Conservation (phyloP, 23 tunicate genomes). For the Diplosoma virens region DNA sequence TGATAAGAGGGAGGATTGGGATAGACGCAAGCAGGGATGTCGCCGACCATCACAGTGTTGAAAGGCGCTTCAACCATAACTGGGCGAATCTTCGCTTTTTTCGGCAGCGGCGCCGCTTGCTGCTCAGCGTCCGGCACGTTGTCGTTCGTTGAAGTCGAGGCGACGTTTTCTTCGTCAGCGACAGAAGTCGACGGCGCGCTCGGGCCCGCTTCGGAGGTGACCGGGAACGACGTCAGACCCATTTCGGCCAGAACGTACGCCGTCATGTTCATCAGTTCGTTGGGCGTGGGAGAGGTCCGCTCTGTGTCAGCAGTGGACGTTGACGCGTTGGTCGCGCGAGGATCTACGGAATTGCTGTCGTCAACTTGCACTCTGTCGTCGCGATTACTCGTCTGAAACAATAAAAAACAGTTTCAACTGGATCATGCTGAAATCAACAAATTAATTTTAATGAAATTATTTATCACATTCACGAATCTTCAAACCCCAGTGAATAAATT, state of each 20-base stretch:
- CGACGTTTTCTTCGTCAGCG: neutral
- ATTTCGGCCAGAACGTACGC: slow-evolving; percentile 17
- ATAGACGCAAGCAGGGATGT: slow-evolving; percentile 62
- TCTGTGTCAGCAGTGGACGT: neutral
- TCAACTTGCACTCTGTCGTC: neutral
- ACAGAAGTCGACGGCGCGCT: neutral
- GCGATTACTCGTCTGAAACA: slow-evolving; percentile 3
- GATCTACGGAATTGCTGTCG: neutral
- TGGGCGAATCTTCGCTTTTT: slow-evolving; percentile 53
- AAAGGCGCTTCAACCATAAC: slow-evolving; percentile 83
- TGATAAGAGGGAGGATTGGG: slow-evolving; percentile 79
- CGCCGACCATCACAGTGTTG: slow-evolving; percentile 54
- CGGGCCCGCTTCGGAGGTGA: neutral
- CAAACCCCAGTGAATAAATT: no score
- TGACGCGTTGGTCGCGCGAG: neutral
- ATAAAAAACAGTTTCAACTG: neutral
- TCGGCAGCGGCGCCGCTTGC: slow-evolving; percentile 78
- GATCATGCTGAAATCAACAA: no score
- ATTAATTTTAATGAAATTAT: no score
- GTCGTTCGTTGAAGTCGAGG: neutral
- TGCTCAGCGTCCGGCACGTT: neutral
- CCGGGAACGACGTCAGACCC: slow-evolving; percentile 21
- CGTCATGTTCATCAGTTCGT: neutral
- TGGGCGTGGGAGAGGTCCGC: neutral
- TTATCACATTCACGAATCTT: no score